Conservation (phyloP, 1,140 invertebrate genomes). For the Whitmania pigra region DNA sequence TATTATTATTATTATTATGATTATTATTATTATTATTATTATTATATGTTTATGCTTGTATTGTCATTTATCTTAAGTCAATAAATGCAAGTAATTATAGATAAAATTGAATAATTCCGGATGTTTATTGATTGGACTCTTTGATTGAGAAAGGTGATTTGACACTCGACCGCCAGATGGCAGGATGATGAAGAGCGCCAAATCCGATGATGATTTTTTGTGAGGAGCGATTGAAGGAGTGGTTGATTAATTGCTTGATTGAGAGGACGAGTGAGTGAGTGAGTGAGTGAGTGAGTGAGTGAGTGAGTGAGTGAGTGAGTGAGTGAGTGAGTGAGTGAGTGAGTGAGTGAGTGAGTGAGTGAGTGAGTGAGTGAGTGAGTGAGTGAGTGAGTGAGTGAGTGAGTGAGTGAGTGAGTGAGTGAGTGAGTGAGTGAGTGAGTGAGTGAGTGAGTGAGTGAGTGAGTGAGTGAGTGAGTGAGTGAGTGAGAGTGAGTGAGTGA, state of each 20-base stretch:
- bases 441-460: background rate
- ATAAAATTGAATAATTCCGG: no score
- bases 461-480: background rate
- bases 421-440: background rate
- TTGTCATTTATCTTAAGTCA: no score
- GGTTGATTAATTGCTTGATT: constrained; percentile 12
- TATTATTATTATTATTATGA: no score
- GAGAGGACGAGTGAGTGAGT: background rate
- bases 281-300: constrained; percentile 8
- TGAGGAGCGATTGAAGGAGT: background rate
- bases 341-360: background rate
- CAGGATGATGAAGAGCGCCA: no score
- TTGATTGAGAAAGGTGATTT: no score
- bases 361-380: background rate
- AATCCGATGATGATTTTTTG: no score
- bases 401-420: constrained; percentile 4
- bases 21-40: no score
- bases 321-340: constrained; percentile 6
- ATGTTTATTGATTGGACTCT: no score
- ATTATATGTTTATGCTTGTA: no score
- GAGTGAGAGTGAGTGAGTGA: constrained; percentile 5
- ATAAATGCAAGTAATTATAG: no score
- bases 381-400: background rate
- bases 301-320: constrained; percentile 4
- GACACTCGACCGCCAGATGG: no score